Percentiles rank a stretch among this genome's conserved stretches.
Evolutionary conservation across 2,797 vertebrate genomes (phyloP).

Genomic region (Gallinago stenura): DNA sequence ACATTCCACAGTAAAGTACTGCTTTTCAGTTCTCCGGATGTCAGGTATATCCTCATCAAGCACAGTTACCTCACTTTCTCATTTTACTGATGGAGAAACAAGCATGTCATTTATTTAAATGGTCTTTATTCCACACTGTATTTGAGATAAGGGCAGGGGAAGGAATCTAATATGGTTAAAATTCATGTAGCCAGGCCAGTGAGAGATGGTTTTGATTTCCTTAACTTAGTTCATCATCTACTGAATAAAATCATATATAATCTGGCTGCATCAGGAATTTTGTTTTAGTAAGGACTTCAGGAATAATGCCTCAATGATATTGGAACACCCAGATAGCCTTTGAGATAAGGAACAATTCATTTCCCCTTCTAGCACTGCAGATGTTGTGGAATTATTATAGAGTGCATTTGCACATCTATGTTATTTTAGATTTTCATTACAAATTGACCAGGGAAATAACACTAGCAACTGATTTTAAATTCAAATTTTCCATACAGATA

Average conservation of each 20-base stretch:
- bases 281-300: background rate
- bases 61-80: too few species aligned
- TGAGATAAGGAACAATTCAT: background rate
- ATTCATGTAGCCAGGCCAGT: too few species aligned
- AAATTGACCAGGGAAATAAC: background rate
- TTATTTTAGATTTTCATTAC: background rate
- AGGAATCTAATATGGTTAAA: too few species aligned
- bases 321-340: background rate
- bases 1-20: background rate
- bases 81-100: too few species aligned
- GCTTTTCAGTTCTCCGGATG: too few species aligned
- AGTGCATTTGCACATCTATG: background rate
- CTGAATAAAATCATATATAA: background rate
- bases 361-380: background rate
- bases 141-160: too few species aligned
- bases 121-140: too few species aligned
- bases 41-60: too few species aligned
- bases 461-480: background rate
- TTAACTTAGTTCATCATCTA: background rate
- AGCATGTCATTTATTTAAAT: too few species aligned
- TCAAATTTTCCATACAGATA: background rate
- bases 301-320: background rate
- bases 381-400: background rate
- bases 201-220: background rate
- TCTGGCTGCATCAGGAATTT: background rate